Base-by-base conservation (phyloP, 2,113 vertebrate genomes). In the Arenaria interpres region DNA sequence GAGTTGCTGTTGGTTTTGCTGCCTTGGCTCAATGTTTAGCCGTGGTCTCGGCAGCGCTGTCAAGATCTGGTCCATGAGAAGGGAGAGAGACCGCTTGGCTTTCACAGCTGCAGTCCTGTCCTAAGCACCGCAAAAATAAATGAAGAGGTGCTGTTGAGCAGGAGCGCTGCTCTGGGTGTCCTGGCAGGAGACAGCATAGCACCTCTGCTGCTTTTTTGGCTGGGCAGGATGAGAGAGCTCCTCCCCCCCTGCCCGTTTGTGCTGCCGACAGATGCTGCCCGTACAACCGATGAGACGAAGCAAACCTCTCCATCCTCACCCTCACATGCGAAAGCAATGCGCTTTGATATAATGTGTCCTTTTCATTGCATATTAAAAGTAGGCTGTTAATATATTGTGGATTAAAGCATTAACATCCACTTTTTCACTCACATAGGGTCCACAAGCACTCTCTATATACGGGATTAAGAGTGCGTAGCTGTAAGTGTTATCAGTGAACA, bases 321-420 rank as follows among this genome's bases (percentile, higher is more conserved):
- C 56, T 82, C 1, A 1, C 7, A 1, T 16, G 24, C 4, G 0
- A 41, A 54, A 37, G n/a, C 46, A 53, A 4, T 24, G 23, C 33
- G 25, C 39, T 89, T 89, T 45, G 54, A 43, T 73, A 27, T n/a
- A 71, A 48, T 8, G 0, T 23, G 22, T 51, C 33, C 5, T 67
- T 78, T 72, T 69, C 45, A 56, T 59, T 87, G 51, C 27, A 15
- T 81, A 18, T 57, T 54, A 39, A 78, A 92, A 86, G 25, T 85
- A 37, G 90, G 30, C 37, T 62, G 22, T 60, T 74, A 87, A 67
- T 30, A 21, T 73, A 30, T 35, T 53, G 27, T 63, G n/a, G 23
- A 45, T 68, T 91, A 50, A 89, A 75, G 22, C 32, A 67, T 45
- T 67, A 67, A 18, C 32, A 46, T 50, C 39, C n/a, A 18, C 22